Percentiles rank a stretch among this genome's conserved stretches.
Evolutionary conservation across 2,797 vertebrate species (phyloP).

Genomic region (Sphenodon punctatus): DNA sequence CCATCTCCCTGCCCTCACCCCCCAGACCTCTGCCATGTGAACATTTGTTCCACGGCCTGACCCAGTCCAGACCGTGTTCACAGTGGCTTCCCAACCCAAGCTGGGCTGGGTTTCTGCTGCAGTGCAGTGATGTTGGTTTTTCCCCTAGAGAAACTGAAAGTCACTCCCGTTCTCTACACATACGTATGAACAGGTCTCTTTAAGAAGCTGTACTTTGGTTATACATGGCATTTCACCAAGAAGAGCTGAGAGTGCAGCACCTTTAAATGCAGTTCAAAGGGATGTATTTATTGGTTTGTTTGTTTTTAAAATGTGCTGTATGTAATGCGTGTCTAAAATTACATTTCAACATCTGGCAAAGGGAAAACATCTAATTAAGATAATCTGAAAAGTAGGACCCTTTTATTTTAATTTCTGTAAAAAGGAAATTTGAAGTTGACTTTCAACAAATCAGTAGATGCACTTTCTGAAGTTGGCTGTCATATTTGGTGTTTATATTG

Average conservation of each 20-base stretch:
- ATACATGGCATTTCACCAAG: background rate
- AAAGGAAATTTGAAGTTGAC: slow-evolving; percentile 55
- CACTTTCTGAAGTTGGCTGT: slow-evolving; percentile 53
- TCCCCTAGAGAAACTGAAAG: too few species aligned
- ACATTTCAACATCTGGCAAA: slow-evolving; percentile 43
- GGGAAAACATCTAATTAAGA: slow-evolving; percentile 40
- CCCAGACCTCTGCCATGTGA: too few species aligned
- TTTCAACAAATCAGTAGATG: slow-evolving; percentile 50
- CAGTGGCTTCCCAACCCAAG: too few species aligned
- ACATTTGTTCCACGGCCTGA: too few species aligned
- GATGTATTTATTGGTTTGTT: too few species aligned
- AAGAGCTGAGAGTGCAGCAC: slow-evolving; percentile 7
- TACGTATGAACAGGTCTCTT: too few species aligned
- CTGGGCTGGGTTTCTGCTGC: too few species aligned
- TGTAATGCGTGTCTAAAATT: slow-evolving; percentile 37
- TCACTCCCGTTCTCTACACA: too few species aligned
- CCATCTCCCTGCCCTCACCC: too few species aligned
- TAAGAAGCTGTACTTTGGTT: too few species aligned
- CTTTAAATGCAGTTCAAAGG: slow-evolving; percentile 3
- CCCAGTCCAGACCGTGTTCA: too few species aligned
- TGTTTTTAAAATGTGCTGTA: background rate
- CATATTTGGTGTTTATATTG: slow-evolving; percentile 46
- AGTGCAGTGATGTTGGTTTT: too few species aligned
- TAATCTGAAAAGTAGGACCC: slow-evolving; percentile 5
- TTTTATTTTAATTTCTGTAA: slow-evolving; percentile 50